These are phyloP conservation scores for Scaptomyza tumidula DNA, from an alignment of 2,888 invertebrate species.

Conservation along the genomic window DNA sequence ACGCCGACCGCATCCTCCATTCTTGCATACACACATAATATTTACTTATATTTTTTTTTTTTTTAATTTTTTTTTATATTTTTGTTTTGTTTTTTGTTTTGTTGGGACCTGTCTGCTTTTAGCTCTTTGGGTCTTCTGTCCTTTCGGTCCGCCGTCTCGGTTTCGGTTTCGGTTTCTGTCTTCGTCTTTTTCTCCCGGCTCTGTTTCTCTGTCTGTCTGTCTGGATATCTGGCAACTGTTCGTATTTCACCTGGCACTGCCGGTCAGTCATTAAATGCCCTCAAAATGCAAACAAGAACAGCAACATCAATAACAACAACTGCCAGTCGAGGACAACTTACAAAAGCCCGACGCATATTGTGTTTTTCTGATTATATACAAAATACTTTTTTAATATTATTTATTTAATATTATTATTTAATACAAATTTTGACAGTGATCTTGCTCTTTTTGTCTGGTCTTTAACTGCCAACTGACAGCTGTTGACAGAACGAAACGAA, in stretches of 20 bases:
- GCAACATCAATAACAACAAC: slow-evolving; percentile 42
- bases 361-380: neutral
- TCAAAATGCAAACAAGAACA: slow-evolving; percentile 72
- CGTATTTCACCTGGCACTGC: slow-evolving; percentile 78
- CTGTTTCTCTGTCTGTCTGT: slow-evolving; percentile 38
- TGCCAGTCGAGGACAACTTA: slow-evolving; percentile 51
- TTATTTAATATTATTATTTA: slow-evolving; percentile 72
- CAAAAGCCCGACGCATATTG: slow-evolving; percentile 43
- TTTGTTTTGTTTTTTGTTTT: slow-evolving; percentile 19
- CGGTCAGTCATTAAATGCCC: slow-evolving; percentile 77
- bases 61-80: slow-evolving; percentile 14
- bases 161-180: slow-evolving; percentile 21
- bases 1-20: slow-evolving; percentile 51
- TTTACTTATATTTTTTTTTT: slow-evolving; percentile 46
- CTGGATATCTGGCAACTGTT: slow-evolving; percentile 73
- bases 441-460: slow-evolving; percentile 44
- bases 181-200: slow-evolving; percentile 30
- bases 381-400: slow-evolving; percentile 30
- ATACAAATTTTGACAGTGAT: slow-evolving; percentile 62
- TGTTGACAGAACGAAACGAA: slow-evolving; percentile 57
- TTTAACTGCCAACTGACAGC: slow-evolving; percentile 48
- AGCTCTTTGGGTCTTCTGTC: slow-evolving; percentile 58
- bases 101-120: slow-evolving; percentile 59
- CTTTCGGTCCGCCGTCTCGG: slow-evolving; percentile 37
- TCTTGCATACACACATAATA: slow-evolving; percentile 64